Percentiles rank a stretch among this genome's conserved stretches.
Conservation (phyloP, 2,797 vertebrate genomes). For the Schizothorax lantsangensis region DNA sequence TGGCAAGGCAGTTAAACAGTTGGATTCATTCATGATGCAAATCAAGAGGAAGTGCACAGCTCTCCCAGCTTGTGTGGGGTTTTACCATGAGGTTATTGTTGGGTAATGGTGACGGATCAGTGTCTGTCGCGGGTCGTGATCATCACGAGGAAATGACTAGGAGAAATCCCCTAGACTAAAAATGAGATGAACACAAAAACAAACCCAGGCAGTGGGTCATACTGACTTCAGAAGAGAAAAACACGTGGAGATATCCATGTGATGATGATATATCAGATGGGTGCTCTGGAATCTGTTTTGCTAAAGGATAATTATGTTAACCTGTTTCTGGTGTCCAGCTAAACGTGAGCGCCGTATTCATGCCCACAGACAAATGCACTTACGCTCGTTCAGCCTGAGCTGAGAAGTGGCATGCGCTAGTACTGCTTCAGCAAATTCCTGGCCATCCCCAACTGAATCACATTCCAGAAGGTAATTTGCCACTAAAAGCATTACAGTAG, state of each 20-base stretch:
- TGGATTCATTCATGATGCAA: constrained; percentile 56
- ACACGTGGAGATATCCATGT: constrained; percentile 11
- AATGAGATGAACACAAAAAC: constrained; percentile 22
- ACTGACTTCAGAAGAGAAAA: constrained; percentile 8
- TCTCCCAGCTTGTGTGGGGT: constrained; percentile 27
- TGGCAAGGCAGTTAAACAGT: constrained; percentile 40
- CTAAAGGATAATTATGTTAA: neutral
- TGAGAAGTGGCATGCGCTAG: constrained; percentile 67
- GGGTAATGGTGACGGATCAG: constrained; percentile 32
- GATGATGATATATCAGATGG: constrained; percentile 34
- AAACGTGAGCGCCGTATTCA: constrained; percentile 25
- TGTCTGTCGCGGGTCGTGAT: constrained; percentile 2
- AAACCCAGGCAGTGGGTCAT: constrained; percentile 20
- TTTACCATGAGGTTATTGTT: constrained; percentile 54
- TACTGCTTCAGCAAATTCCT: constrained; percentile 73
- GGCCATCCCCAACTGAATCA: constrained; percentile 37
- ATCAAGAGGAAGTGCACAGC: constrained; percentile 51
- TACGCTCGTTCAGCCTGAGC: constrained; percentile 35
- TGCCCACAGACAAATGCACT: neutral
- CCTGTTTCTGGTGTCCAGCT: neutral
- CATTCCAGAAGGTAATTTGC: constrained; percentile 59
- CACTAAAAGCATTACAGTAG: constrained; percentile 30
- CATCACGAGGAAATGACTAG: constrained; percentile 53
- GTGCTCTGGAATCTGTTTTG: constrained; percentile 6
- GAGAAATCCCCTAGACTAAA: constrained; percentile 51